These are phyloP conservation scores for Echinarachnius parma DNA, from an alignment of 53 echinoderm and acorn worm species.

Conservation along the genomic window DNA sequence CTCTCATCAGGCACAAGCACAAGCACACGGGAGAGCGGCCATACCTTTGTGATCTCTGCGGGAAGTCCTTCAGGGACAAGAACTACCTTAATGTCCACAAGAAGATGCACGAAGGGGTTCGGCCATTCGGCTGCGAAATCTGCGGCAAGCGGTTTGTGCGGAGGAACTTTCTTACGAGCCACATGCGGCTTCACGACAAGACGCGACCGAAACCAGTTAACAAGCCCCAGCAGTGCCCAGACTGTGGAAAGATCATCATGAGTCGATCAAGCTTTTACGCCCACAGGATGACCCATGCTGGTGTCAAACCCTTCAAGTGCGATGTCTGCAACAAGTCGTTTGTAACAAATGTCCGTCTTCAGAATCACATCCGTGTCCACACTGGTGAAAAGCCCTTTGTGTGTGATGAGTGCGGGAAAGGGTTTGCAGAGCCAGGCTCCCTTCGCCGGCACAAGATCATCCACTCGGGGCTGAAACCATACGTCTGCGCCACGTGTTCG, in stretches of 20 bases:
- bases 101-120: conserved; percentile 14
- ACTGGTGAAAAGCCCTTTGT: conserved; percentile 10
- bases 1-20: not conserved
- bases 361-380: conserved; percentile 29
- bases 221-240: not conserved
- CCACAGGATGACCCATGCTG: conserved; percentile 28
- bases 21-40: conserved; percentile 15
- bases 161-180: conserved; percentile 14
- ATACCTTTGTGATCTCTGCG: conserved; percentile 23
- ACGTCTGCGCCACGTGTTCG: conserved; percentile 8
- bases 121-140: conserved; percentile 14
- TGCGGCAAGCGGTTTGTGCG: conserved; percentile 15
- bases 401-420: conserved; percentile 10
- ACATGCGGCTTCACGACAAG: conserved; percentile 4
- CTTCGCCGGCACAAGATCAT: conserved; percentile 21
- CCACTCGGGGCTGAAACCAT: conserved; percentile 12
- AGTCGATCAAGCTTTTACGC: not conserved
- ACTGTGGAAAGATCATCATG: conserved; percentile 19
- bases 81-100: conserved; percentile 27
- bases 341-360: conserved; percentile 10
- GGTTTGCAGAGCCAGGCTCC: conserved; percentile 1
- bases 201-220: conserved; percentile 2
- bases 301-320: conserved; percentile 3
- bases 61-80: conserved; percentile 27
- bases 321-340: conserved; percentile 9